Percentiles rank a stretch among this genome's conserved stretches.
Conservation (phyloP, 2,797 vertebrate genomes). For the Fringilla coelebs region DNA sequence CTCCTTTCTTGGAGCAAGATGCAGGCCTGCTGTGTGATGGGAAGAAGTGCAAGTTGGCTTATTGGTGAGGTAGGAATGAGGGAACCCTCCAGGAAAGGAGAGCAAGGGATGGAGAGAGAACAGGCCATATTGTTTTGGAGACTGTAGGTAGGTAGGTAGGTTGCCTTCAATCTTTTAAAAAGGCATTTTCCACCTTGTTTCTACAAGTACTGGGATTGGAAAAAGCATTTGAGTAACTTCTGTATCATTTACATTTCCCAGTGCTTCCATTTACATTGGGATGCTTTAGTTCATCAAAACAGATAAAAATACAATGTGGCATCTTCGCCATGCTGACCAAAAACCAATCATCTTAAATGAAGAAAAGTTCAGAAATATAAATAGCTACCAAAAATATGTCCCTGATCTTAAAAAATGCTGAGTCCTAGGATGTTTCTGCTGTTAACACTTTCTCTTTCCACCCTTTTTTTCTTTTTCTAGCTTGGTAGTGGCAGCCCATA, state of each 20-base stretch:
- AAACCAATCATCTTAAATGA: not conserved
- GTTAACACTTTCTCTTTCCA: not conserved
- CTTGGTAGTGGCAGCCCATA: not conserved
- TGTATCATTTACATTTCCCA: not conserved
- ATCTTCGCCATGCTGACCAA: not conserved
- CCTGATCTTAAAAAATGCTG: not conserved
- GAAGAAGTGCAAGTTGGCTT: not conserved
- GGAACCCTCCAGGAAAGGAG: not conserved
- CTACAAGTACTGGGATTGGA: not conserved
- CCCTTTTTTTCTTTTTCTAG: not conserved
- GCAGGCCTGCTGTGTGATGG: not conserved
- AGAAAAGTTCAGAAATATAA: not conserved
- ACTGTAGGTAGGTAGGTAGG: not conserved
- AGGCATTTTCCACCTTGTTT: not conserved
- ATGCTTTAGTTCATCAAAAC: not conserved
- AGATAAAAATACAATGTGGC: not conserved
- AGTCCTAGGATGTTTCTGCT: not conserved
- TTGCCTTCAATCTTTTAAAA: not conserved
- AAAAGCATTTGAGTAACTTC: not conserved
- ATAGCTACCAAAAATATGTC: not conserved
- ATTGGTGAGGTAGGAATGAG: not conserved
- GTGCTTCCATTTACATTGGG: not conserved
- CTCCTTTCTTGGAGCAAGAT: not conserved
- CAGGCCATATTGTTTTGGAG: not conserved
- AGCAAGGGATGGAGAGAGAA: not conserved